phyloP scores from a whole-genome alignment of 2,797 vertebrate genomes.

The Cyclura pinguis region DNA sequence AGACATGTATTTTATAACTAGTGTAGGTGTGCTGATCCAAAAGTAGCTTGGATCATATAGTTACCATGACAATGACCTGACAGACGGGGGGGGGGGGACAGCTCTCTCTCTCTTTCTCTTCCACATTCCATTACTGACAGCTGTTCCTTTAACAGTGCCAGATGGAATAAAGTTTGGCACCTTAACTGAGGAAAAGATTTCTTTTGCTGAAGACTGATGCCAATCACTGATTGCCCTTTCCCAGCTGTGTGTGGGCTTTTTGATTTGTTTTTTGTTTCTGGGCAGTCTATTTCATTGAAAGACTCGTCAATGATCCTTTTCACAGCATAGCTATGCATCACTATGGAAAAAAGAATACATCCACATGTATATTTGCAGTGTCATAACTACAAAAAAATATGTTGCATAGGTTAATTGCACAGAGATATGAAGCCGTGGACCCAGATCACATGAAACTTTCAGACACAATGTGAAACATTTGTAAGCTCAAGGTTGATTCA shows the following conservation, averaged over 20 bases:
- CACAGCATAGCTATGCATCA: not conserved
- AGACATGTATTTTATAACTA: slow-evolving; percentile 26
- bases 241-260: slow-evolving; percentile 14
- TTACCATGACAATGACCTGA: slow-evolving; percentile 61
- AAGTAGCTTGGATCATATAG: slow-evolving; percentile 38
- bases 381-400: not conserved
- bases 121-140: slow-evolving; percentile 62
- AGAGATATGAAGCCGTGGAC: not conserved
- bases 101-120: slow-evolving; percentile 49
- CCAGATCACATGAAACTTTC: not conserved
- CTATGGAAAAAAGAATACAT: not conserved
- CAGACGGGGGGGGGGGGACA: slow-evolving; percentile 31
- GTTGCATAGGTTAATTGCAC: not conserved
- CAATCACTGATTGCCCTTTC: slow-evolving; percentile 38
- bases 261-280: not conserved
- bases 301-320: not conserved
- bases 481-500: not conserved
- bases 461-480: not conserved
- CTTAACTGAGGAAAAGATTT: slow-evolving; percentile 42
- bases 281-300: slow-evolving; percentile 1
- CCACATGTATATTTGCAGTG: not conserved
- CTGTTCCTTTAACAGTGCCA: slow-evolving; percentile 61
- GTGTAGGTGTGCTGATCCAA: slow-evolving; percentile 18
- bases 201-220: slow-evolving; percentile 16
- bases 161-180: slow-evolving; percentile 56